Evolutionary conservation across 2,888 invertebrate species (phyloP).

Genomic region (Pelosia muscerda): DNA sequence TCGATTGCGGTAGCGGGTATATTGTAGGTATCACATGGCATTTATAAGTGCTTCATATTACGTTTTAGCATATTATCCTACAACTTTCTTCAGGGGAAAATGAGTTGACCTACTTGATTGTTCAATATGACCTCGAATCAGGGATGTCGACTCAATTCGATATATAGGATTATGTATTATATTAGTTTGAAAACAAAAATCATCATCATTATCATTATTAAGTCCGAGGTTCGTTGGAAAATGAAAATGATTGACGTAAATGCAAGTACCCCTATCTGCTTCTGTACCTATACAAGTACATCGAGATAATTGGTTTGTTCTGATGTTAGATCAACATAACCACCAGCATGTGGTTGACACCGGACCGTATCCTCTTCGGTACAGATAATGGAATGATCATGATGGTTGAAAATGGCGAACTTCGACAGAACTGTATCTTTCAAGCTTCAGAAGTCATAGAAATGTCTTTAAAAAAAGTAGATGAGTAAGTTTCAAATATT

Average conservation of each 20-base stretch:
- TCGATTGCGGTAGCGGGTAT: neutral
- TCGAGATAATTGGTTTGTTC: slow-evolving; percentile 41
- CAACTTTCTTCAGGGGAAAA: too few species aligned
- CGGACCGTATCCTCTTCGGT: slow-evolving; percentile 94
- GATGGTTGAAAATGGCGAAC: slow-evolving; percentile 94
- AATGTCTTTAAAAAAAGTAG: slow-evolving; percentile 88
- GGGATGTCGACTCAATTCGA: too few species aligned
- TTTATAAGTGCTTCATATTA: neutral
- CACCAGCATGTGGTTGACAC: slow-evolving; percentile 93
- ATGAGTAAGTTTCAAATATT: slow-evolving; percentile 73
- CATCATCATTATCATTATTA: too few species aligned
- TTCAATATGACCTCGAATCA: too few species aligned
- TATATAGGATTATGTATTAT: too few species aligned
- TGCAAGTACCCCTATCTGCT: neutral
- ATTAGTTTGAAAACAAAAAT: too few species aligned
- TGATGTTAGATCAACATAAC: slow-evolving; percentile 88
- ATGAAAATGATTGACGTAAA: neutral
- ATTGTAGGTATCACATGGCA: neutral
- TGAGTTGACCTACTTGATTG: too few species aligned
- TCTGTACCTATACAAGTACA: neutral
- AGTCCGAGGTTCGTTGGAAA: neutral
- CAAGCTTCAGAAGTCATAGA: slow-evolving; percentile 87
- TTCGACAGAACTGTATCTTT: slow-evolving; percentile 89
- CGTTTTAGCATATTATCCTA: neutral
- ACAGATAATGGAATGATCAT: slow-evolving; percentile 92